Evolutionary conservation across 2,113 vertebrate species (phyloP).

Genomic region (Lamprotornis superbus): DNA sequence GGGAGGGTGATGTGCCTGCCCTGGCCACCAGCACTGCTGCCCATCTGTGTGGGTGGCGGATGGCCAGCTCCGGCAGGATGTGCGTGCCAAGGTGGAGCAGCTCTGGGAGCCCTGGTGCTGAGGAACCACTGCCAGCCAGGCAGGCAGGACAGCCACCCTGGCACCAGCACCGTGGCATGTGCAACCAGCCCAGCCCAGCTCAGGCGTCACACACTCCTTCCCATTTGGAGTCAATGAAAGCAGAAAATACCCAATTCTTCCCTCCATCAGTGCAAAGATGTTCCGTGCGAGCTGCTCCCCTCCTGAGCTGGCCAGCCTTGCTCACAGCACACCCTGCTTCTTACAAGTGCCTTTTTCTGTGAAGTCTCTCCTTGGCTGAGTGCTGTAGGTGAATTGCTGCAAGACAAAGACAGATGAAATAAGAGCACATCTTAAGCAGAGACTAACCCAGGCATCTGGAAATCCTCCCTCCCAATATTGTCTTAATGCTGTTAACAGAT

Average conservation of each 20-base stretch:
- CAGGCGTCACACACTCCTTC: not conserved
- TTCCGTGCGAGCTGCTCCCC: not conserved
- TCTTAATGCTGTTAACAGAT: not conserved
- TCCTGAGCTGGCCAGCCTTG: not conserved
- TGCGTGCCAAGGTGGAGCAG: fast-evolving
- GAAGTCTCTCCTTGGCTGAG: not conserved
- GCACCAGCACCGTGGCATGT: fast-evolving
- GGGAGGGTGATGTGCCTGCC: not conserved
- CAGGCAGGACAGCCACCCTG: not conserved
- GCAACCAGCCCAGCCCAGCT: fast-evolving
- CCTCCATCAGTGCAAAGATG: not conserved
- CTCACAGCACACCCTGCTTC: not conserved
- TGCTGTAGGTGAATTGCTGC: not conserved
- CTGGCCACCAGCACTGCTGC: not conserved
- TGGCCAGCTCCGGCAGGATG: not conserved
- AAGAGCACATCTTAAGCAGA: not conserved
- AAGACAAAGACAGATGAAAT: not conserved
- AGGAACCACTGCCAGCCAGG: fast-evolving
- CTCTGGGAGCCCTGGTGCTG: not conserved
- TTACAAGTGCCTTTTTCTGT: not conserved
- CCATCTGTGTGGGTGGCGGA: conserved; percentile 4
- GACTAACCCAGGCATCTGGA: not conserved
- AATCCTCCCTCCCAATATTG: not conserved
- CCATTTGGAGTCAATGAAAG: not conserved
- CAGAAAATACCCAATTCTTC: not conserved